Evolutionary conservation across 2,888 invertebrate species (phyloP).

Genomic region (Clitarchus hookeri): DNA sequence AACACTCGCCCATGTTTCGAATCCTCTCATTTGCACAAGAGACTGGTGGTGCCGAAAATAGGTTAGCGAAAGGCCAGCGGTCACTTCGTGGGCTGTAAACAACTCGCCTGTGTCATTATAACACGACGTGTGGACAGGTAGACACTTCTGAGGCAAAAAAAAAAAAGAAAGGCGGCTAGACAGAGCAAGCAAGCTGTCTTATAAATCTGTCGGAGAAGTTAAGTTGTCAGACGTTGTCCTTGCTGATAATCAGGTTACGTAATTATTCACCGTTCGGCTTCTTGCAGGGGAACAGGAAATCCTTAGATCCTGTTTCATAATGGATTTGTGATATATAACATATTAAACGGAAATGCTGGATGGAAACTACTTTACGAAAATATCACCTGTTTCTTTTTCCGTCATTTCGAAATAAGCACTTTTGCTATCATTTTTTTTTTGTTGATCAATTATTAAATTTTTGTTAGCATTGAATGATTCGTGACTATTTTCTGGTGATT

Average conservation of each 20-base stretch:
- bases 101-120: not conserved
- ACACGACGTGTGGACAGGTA: not conserved
- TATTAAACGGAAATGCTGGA: not conserved
- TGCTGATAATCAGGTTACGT: not conserved
- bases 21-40: slow-evolving; percentile 1
- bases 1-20: not conserved
- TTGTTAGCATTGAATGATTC: no score
- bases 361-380: not conserved
- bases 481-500: no score
- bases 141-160: no score
- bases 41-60: not conserved
- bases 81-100: not conserved
- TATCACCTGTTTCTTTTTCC: no score
- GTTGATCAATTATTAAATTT: no score
- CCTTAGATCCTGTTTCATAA: not conserved
- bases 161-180: no score
- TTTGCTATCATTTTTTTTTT: no score
- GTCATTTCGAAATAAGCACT: no score
- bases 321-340: not conserved
- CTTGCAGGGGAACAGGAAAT: not conserved
- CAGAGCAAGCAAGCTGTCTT: no score
- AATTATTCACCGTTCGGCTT: not conserved
- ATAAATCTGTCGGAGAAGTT: no score
- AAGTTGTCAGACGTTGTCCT: no score
- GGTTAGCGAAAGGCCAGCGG: slow-evolving; percentile 9